These are phyloP conservation scores for Clytia hemisphaerica DNA, from an alignment of 30 jellyfish, hydroid and myxozoan species.

Conservation along the genomic window DNA sequence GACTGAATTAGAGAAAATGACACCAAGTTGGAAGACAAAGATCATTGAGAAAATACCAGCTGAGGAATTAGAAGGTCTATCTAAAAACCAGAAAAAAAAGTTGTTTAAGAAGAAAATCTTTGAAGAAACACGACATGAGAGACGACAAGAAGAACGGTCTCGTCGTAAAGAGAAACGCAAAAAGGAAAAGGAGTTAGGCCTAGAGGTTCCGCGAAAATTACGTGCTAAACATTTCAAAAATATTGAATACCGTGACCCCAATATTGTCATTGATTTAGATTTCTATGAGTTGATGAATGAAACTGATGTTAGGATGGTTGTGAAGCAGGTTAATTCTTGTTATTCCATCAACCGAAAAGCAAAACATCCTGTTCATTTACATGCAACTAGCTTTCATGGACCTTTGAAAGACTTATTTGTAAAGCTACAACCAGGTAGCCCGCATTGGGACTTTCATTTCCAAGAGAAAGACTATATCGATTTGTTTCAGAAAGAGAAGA, in stretches of 20 bases:
- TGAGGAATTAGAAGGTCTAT: no score
- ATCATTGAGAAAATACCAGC: no score
- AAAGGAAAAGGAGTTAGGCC: slow-evolving; percentile 12
- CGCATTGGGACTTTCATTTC: slow-evolving; percentile 63
- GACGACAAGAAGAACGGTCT: slow-evolving; percentile 24
- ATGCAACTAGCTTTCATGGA: slow-evolving; percentile 55
- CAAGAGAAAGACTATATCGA: slow-evolving; percentile 43
- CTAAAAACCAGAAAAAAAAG: slow-evolving; percentile 59
- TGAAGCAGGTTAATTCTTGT: slow-evolving; percentile 32
- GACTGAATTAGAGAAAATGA: no score
- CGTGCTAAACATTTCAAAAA: neutral
- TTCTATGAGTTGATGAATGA: slow-evolving; percentile 23
- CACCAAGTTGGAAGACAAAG: no score
- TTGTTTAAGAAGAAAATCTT: slow-evolving; percentile 34
- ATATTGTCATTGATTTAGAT: slow-evolving; percentile 21
- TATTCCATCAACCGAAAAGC: slow-evolving; percentile 36
- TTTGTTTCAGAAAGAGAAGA: slow-evolving; percentile 33
- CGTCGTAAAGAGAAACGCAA: slow-evolving; percentile 15
- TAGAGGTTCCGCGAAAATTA: slow-evolving; percentile 19
- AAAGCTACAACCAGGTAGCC: slow-evolving; percentile 45
- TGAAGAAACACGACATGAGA: slow-evolving; percentile 13
- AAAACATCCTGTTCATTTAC: slow-evolving; percentile 27
- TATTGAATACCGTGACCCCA: neutral
- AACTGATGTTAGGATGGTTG: slow-evolving; percentile 29
- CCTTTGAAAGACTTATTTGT: slow-evolving; percentile 44